Percentiles rank a stretch among this genome's conserved stretches.
phyloP scores from a whole-genome alignment of 2,113 vertebrate species.

The Odontesthes bonariensis region DNA sequence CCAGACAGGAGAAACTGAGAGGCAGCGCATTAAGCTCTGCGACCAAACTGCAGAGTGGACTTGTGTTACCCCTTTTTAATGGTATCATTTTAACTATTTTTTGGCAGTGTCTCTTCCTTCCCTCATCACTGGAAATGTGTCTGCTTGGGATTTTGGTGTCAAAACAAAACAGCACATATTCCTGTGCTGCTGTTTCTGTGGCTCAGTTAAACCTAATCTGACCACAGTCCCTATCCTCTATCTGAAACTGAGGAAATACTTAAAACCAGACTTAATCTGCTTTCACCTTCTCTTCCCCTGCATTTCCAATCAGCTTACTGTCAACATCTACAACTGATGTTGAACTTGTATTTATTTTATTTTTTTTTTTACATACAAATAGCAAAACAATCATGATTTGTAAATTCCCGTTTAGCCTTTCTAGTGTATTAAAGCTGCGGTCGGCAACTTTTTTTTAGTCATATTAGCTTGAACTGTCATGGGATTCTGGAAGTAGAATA shows the following conservation, averaged over 20 bases:
- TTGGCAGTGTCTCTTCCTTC: neutral
- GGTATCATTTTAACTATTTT: slow-evolving; percentile 1
- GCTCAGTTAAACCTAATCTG: slow-evolving; percentile 20
- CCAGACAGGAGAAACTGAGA: slow-evolving; percentile 39
- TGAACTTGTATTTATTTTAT: no score
- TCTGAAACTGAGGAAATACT: slow-evolving; percentile 1
- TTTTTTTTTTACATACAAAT: no score
- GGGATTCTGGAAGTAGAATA: no score
- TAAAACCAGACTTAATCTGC: slow-evolving; percentile 17
- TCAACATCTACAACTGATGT: no score
- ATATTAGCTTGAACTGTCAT: no score
- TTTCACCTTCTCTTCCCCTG: slow-evolving; percentile 1
- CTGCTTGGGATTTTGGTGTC: neutral
- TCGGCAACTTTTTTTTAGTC: no score
- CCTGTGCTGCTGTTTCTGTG: slow-evolving; percentile 5
- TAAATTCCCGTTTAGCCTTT: no score
- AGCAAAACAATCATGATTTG: no score
- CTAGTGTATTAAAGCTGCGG: no score
- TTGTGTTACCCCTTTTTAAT: slow-evolving; percentile 10
- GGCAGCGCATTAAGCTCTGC: slow-evolving; percentile 26
- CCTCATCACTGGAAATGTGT: slow-evolving; percentile 7
- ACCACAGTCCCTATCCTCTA: neutral
- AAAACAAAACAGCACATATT: slow-evolving; percentile 18
- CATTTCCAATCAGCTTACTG: neutral
- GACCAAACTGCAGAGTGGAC: neutral